Conservation (phyloP, 2,888 invertebrate genomes). For the Pyrocoelia pectoralis region DNA sequence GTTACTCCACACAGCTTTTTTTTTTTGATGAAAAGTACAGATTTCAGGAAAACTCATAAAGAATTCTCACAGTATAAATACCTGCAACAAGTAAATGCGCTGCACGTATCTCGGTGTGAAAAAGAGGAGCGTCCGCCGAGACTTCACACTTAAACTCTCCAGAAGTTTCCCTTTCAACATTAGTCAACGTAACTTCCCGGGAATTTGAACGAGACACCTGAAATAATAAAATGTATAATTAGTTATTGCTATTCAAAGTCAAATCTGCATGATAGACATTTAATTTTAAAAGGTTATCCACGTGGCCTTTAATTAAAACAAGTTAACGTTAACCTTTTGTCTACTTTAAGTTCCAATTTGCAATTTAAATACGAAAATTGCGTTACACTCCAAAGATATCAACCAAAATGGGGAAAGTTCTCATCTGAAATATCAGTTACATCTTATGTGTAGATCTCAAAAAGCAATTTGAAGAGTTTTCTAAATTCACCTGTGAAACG, state of each 20-base stretch:
- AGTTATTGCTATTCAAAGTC: constrained; percentile 3
- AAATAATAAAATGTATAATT: constrained; percentile 44
- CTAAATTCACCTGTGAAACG: too few relatives aligned
- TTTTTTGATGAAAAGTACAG: too few relatives aligned
- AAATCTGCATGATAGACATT: not conserved
- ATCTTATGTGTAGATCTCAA: too few relatives aligned
- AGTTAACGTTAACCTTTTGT: not conserved
- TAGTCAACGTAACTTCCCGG: constrained; percentile 62
- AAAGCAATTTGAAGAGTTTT: too few relatives aligned
- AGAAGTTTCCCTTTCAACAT: constrained; percentile 64
- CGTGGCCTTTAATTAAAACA: not conserved
- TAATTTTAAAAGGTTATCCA: not conserved
- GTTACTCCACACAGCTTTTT: too few relatives aligned
- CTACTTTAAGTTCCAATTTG: not conserved
- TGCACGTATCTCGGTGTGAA: constrained; percentile 65
- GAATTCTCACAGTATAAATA: constrained; percentile 38
- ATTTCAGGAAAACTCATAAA: not conserved
- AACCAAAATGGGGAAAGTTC: not conserved
- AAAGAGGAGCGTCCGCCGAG: constrained; percentile 66
- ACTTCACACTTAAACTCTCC: constrained; percentile 67
- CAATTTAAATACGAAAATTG: not conserved
- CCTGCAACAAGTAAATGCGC: constrained; percentile 65
- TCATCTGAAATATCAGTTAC: not conserved
- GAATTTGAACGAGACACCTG: constrained; percentile 64
- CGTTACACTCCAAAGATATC: not conserved